Evolutionary conservation across 2,113 vertebrate genomes (phyloP), one percentile per base, ranked within the genome.

Genomic region (Corvus hawaiiensis): DNA sequence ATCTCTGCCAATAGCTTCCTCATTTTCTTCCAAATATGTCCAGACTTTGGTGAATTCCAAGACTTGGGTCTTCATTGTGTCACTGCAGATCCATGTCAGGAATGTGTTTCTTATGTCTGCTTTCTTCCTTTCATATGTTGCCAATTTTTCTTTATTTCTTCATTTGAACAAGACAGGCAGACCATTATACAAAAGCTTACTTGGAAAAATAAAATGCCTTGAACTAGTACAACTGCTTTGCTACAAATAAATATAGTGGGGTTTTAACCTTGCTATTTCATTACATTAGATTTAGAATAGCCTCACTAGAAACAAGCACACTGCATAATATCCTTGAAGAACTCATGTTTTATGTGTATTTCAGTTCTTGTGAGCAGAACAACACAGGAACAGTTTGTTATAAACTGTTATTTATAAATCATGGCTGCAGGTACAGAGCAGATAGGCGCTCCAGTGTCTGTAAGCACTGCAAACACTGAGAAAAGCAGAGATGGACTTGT

Each of bases 41-140:
- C 80, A 77, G 73, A 48, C 76, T 74, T 48, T 13, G 49, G 44
- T 88, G 52, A 71, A 88, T 93, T 96, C 88, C 76, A 79, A 93
- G 90, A 86, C 69, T 56, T 1, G 14, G 23, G 23, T 71, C 76
- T 93, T 93, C 76, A 52, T 58, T 81, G 73, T 90, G 76, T 96
- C 96, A 94, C 49, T 87, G 83, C 37, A 39, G 86, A 86, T 96
- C 93, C 90, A 86, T 93, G 83, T 86, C 46, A 92, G 92, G 93
- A 96, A 97, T 94, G 90, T 92, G 76, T 92, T 95, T 92, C 73
- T 93, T 83, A 37, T 92, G 92, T 81, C 93, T 96, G 75, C 52
- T 84, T 80, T 93, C 64, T 93, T 90, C 72, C 93, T 95, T 96
- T 97, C 49, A 86, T 86, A 84, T 0, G 0, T 22, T 94, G 94